Conservation (phyloP, 2,797 vertebrate species). For the Thunnus albacares region DNA sequence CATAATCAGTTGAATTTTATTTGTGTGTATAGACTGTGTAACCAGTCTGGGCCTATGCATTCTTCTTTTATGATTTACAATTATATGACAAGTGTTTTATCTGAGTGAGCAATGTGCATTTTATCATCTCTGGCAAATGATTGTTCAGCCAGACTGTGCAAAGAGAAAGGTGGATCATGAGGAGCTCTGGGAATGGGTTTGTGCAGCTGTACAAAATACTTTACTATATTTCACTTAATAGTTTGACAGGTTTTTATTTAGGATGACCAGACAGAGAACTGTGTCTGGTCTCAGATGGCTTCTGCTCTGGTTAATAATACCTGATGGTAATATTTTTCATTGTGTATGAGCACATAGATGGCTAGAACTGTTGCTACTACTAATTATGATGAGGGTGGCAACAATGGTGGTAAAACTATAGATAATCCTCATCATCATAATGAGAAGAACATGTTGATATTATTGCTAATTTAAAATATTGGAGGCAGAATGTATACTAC, state of each 20-base stretch:
- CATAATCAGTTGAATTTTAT: background rate
- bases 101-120: conserved; percentile 6
- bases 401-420: background rate
- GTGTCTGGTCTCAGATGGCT: background rate
- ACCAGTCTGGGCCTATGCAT: background rate
- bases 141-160: background rate
- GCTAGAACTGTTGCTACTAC: background rate
- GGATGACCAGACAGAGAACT: background rate
- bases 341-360: background rate
- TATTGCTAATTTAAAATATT: background rate
- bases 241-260: background rate
- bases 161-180: background rate
- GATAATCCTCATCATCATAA: no score
- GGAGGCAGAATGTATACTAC: no score
- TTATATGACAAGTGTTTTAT: conserved; percentile 16
- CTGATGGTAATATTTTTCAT: background rate
- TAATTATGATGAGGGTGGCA: background rate
- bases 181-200: background rate
- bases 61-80: background rate
- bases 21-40: conserved; percentile 6
- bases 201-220: background rate
- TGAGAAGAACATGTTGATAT: background rate
- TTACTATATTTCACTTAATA: background rate
- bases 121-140: conserved; percentile 1
- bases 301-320: background rate